These are phyloP conservation scores for Pseudochromis fuscus DNA, from an alignment of 2,797 vertebrate species.

Conservation along the genomic window DNA sequence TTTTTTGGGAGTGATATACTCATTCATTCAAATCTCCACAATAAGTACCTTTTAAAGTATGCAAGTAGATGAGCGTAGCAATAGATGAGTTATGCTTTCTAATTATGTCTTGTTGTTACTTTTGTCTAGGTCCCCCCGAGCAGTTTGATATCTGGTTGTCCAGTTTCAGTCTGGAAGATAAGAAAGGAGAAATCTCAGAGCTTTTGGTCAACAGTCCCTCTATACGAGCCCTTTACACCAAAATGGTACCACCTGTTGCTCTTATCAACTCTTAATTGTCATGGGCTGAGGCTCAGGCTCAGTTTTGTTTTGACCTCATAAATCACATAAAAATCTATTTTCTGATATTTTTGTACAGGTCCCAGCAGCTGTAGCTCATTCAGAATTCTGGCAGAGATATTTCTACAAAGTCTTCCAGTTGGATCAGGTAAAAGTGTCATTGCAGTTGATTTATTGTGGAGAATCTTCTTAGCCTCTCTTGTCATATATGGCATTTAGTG, in stretches of 20 bases:
- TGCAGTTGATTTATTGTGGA: background rate
- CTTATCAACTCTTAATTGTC: background rate
- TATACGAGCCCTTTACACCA: constrained; percentile 95
- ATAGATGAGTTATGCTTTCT: background rate
- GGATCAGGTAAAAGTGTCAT: constrained; percentile 88
- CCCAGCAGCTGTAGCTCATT: constrained; percentile 93
- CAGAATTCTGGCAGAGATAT: constrained; percentile 98
- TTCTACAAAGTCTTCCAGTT: constrained; percentile 97
- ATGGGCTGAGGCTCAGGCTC: fast-evolving
- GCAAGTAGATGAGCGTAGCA: background rate
- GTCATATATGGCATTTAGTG: constrained; percentile 6
- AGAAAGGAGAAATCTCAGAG: constrained; percentile 93
- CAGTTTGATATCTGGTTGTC: constrained; percentile 93
- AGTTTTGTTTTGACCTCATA: constrained; percentile 3
- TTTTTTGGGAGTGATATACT: too few species aligned
- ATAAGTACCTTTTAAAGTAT: background rate
- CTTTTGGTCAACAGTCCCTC: constrained; percentile 94
- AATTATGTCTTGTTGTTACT: constrained; percentile 8
- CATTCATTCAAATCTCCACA: background rate
- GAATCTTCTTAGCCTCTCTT: background rate
- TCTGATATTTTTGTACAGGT: constrained; percentile 81
- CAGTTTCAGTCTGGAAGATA: constrained; percentile 91
- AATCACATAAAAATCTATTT: constrained; percentile 4
- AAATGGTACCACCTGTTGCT: constrained; percentile 89
- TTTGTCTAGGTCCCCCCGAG: constrained; percentile 88